Evolutionary conservation across 2,888 invertebrate genomes (phyloP), one percentile per base, ranked within the genome.

Genomic region (Cotesia congregata): DNA sequence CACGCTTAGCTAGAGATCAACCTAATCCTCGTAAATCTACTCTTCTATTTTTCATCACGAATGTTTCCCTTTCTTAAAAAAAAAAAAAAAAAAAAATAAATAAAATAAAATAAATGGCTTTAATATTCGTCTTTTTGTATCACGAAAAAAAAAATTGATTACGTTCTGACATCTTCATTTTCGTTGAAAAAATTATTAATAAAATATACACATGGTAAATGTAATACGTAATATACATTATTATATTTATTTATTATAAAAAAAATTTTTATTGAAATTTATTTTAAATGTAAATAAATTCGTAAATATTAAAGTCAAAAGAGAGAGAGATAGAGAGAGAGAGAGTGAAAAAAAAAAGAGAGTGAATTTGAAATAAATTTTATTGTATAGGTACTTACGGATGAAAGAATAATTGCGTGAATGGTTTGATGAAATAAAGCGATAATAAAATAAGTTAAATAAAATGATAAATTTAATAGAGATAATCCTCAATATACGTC

Each of bases 231-330:
- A 72, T 30, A 30, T 72, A 65, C 65, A 64, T 30, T 65, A 20
- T 12, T 50, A 7, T 50, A 50, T 50, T 50, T 50, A 50, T 50
- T 50, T 50, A 50, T 50, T 1, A 12, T 12, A 30, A 50, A 6
- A 50, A 12, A 9, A 12, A 1, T 50, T 50, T 12, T 50, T 50
- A 7, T 50, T 12, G 7, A 50, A 50, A 50, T 50, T 50, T 50
- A 78, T 79, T 77, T 79, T 73, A 78, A 78, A 77, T 80, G 80
- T 80, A 80, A 77, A 80, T 80, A 80, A 64, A 76, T 74, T 60
- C 50, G 41, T 69, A 75, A 67, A 38, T 62, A 70, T 40, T 60
- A 64, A 12, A 40, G 6, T 67, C 60, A 75, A 15, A 40, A 30
- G 9, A 7, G 50, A 64, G 17, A 65, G 72, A 76, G 59, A 40